Conservation (phyloP, 2,797 vertebrate species). For the Steatocranus sp. region DNA sequence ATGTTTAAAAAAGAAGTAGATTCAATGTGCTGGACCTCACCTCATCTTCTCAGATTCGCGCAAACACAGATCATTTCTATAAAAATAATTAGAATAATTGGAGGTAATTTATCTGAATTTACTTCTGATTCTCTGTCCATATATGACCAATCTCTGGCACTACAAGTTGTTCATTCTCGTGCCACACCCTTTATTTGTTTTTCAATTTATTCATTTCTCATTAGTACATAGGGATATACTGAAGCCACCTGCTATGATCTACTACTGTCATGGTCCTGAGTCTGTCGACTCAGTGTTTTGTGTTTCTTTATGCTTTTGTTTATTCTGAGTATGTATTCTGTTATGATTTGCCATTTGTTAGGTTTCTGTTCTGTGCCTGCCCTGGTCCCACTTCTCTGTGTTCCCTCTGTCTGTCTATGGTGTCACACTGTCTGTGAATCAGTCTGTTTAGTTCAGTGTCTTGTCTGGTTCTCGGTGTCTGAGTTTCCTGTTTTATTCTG, state of each 20-base stretch:
- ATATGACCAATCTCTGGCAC: background rate
- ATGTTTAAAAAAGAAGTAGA: too few species aligned
- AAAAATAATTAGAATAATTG: background rate
- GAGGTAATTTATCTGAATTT: background rate
- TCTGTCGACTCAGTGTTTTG: too few species aligned
- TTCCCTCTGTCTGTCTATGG: too few species aligned
- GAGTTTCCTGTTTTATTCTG: too few species aligned
- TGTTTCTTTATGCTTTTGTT: too few species aligned
- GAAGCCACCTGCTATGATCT: background rate
- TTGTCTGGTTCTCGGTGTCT: too few species aligned
- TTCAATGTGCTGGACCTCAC: background rate
- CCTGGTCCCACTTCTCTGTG: too few species aligned
- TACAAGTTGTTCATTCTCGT: background rate
- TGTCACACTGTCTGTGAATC: too few species aligned
- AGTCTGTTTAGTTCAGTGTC: too few species aligned
- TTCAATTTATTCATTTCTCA: background rate
- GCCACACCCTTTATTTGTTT: background rate
- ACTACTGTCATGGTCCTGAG: background rate
- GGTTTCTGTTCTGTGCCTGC: too few species aligned
- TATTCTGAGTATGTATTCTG: too few species aligned
- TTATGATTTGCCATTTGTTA: too few species aligned
- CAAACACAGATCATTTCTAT: rapidly evolving
- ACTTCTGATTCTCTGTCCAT: rapidly evolving
- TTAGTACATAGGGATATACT: background rate
- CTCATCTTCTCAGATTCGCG: background rate